These are phyloP conservation scores for Semaprochilodus insignis DNA, from an alignment of 2,797 vertebrate genomes.

Conservation along the genomic window DNA sequence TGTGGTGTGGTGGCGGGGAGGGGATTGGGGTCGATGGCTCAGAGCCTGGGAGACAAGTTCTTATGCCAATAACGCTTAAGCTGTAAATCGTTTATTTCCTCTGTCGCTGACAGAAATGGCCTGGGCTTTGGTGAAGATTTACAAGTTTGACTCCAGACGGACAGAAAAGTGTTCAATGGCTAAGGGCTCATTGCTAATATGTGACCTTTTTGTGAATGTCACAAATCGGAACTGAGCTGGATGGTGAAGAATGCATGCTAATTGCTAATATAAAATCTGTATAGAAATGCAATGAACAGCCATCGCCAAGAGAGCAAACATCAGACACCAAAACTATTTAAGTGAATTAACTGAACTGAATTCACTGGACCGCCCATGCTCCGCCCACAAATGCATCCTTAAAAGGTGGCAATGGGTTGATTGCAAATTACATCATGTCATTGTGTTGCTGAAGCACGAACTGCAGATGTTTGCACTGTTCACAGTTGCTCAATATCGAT, in stretches of 20 bases:
- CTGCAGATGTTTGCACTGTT: too few species aligned
- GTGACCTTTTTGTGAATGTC: neutral
- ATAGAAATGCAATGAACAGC: too few species aligned
- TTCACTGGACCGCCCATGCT: too few species aligned
- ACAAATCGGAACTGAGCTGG: neutral
- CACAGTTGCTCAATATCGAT: too few species aligned
- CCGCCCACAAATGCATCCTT: too few species aligned
- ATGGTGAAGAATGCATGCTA: neutral
- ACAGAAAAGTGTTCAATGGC: neutral
- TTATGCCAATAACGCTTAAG: slow-evolving; percentile 31
- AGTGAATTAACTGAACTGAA: too few species aligned
- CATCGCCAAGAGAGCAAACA: too few species aligned
- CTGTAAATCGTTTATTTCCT: slow-evolving; percentile 39
- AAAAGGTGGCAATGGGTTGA: too few species aligned
- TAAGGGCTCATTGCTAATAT: neutral
- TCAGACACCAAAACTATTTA: too few species aligned
- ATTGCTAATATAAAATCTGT: neutral
- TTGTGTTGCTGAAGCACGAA: too few species aligned
- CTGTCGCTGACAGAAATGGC: slow-evolving; percentile 23
- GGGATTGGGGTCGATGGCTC: neutral
- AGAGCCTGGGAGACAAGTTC: slow-evolving; percentile 23
- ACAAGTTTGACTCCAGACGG: neutral
- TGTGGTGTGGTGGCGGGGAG: neutral
- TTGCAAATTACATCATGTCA: too few species aligned
- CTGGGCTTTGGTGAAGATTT: neutral